Evolutionary conservation across 2,797 vertebrate genomes (phyloP).

Genomic region (Todus mexicanus): DNA sequence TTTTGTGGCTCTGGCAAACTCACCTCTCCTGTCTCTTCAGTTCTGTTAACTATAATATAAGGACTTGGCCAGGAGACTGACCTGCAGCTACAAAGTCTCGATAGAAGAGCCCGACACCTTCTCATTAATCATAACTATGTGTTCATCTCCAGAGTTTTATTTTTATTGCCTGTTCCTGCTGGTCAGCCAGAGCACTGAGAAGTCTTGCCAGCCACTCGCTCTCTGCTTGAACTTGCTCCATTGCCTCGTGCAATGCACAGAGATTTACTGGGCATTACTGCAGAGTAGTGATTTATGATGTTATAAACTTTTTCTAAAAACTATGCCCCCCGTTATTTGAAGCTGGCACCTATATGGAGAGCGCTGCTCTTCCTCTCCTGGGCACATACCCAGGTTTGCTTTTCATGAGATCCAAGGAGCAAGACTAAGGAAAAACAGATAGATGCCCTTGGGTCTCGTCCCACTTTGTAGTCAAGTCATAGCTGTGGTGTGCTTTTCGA

Average conservation of each 20-base stretch:
- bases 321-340: neutral
- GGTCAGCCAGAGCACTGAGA: neutral
- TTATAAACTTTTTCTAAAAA: neutral
- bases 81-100: neutral
- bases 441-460: conserved; percentile 22
- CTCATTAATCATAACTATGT: neutral
- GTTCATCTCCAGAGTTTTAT: neutral
- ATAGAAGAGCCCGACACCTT: neutral
- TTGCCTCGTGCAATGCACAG: neutral
- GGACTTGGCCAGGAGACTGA: neutral
- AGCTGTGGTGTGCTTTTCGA: neutral
- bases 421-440: neutral
- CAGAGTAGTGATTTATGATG: neutral
- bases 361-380: neutral
- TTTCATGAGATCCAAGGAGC: neutral
- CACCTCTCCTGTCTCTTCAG: neutral
- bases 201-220: neutral
- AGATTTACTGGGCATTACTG: neutral
- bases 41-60: neutral
- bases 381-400: neutral
- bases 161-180: neutral
- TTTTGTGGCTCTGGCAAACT: neutral
- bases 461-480: conserved; percentile 19
- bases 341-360: neutral
- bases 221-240: neutral